phyloP scores from a whole-genome alignment of 2,888 invertebrate species.

The Galerucella nymphaeae region DNA sequence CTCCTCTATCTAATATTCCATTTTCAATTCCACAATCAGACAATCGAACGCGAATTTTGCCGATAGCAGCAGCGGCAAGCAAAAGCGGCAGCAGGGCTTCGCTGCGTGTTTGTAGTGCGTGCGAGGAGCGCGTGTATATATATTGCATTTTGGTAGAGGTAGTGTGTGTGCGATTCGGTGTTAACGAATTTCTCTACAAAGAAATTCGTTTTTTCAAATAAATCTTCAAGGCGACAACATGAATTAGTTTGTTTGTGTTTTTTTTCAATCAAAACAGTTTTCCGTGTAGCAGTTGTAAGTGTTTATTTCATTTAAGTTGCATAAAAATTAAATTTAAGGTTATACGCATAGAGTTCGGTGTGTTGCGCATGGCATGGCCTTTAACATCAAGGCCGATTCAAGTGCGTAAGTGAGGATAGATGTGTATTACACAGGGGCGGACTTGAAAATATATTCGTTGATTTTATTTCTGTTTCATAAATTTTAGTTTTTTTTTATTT shows the following conservation, averaged over 20 bases:
- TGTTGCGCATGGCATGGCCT: constrained; percentile 51
- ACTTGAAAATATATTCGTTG: neutral
- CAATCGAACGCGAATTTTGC: constrained; percentile 53
- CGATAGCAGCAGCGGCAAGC: constrained; percentile 41
- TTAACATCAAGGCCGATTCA: constrained; percentile 53
- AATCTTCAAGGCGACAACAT: constrained; percentile 6
- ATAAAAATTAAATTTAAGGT: constrained; percentile 29
- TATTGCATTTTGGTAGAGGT: constrained; percentile 48
- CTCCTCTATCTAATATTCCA: constrained; percentile 25
- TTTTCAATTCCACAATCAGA: constrained; percentile 41
- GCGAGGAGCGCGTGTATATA: constrained; percentile 41
- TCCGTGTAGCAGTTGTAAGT: constrained; percentile 16
- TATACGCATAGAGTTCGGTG: constrained; percentile 32
- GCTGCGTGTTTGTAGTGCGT: constrained; percentile 48
- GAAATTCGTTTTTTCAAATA: constrained; percentile 23
- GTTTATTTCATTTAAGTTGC: constrained; percentile 20
- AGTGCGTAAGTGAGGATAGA: constrained; percentile 46
- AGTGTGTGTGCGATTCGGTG: constrained; percentile 40
- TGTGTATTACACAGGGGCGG: constrained; percentile 21
- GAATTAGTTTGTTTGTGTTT: constrained; percentile 14
- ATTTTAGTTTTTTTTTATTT: neutral
- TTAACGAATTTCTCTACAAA: constrained; percentile 19
- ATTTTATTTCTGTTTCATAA: too few species aligned
- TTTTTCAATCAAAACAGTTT: neutral
- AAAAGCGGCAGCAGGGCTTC: constrained; percentile 28